Conservation (phyloP, 2,797 vertebrate species). For the Cynopterus sphinx region DNA sequence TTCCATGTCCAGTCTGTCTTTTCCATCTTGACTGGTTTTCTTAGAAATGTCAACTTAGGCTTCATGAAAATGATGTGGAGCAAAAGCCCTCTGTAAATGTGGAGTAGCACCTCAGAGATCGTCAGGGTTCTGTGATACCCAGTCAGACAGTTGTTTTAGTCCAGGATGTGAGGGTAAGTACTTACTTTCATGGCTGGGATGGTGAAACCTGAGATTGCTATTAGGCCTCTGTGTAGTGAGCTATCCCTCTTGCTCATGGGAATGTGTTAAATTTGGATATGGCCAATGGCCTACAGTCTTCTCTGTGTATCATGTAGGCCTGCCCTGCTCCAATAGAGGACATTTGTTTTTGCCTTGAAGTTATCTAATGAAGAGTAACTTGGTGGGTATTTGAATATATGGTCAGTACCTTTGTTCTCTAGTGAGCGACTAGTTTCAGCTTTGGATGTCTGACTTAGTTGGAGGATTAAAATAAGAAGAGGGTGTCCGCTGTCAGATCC, state of each 20-base stretch:
- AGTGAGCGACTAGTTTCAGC: not conserved
- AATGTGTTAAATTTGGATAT: not conserved
- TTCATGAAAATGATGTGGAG: not conserved
- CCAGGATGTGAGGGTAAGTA: not conserved
- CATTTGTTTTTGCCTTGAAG: slow-evolving; percentile 48
- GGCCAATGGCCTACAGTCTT: not conserved
- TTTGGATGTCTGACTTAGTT: not conserved
- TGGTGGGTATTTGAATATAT: not conserved
- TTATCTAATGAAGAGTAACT: slow-evolving; percentile 66
- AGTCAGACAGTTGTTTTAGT: not conserved
- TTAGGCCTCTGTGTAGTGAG: not conserved
- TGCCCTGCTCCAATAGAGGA: not conserved
- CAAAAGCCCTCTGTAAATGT: not conserved
- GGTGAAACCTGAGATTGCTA: not conserved
- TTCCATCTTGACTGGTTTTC: not conserved
- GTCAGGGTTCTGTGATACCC: not conserved
- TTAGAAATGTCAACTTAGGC: not conserved
- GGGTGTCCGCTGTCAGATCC: not conserved
- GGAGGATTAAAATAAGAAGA: slow-evolving; percentile 40
- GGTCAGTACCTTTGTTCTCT: slow-evolving; percentile 61
- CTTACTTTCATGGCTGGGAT: not conserved
- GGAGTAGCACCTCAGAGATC: not conserved
- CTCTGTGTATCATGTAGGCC: not conserved
- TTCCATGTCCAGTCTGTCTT: not conserved
- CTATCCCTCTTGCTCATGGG: not conserved